phyloP scores from a whole-genome alignment of 2,888 invertebrate species.

The Alcis repandata region DNA sequence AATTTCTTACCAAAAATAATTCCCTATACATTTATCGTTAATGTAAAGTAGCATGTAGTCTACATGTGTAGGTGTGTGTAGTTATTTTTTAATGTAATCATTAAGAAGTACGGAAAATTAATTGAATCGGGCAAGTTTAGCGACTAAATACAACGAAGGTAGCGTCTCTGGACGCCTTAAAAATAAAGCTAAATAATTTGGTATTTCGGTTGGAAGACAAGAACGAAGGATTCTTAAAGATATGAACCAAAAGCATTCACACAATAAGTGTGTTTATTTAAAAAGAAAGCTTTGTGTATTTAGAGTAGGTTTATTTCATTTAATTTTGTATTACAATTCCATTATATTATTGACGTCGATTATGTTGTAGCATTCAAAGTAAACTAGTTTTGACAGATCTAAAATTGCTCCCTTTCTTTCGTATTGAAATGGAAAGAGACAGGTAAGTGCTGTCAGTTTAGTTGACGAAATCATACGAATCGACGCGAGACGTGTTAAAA shows the following conservation, averaged over 20 bases:
- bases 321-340: constrained; percentile 72
- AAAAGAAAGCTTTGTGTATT: constrained; percentile 46
- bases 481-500: constrained; percentile 47
- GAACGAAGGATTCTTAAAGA: constrained; percentile 7
- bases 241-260: constrained; percentile 27
- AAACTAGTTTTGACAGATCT: background rate
- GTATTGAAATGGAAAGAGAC: background rate
- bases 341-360: constrained; percentile 54
- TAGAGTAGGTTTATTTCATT: constrained; percentile 61
- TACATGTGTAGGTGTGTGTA: constrained; percentile 37
- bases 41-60: constrained; percentile 41
- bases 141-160: constrained; percentile 23
- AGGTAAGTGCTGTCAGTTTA: background rate
- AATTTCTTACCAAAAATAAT: constrained; percentile 44
- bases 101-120: constrained; percentile 7
- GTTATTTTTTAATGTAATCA: constrained; percentile 18
- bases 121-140: constrained; percentile 1
- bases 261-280: constrained; percentile 34
- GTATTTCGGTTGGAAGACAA: constrained; percentile 21
- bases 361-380: background rate
- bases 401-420: background rate
- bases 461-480: background rate
- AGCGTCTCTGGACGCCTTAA: background rate
- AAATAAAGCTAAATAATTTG: background rate
- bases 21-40: constrained; percentile 41